Base-by-base conservation (phyloP, 1,140 invertebrate species). In the Hestina assimilis region DNA sequence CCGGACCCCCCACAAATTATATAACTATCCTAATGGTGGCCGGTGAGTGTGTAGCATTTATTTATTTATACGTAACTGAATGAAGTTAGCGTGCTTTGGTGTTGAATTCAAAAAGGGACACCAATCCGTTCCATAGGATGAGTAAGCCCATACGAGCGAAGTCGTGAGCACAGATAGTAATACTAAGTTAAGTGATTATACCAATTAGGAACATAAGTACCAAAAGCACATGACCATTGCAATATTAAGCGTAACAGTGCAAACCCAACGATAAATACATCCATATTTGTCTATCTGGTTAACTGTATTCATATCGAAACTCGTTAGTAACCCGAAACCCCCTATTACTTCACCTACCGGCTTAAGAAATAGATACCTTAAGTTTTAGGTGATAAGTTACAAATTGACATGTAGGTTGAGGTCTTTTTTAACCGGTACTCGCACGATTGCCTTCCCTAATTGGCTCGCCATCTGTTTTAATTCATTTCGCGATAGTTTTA, bases 401-500 rank as follows among this genome's bases (percentile, higher is more conserved):
- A 67, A 71, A 63, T 63, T 75, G 11, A 61, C 31, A 21, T 68
- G 64, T 40, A 20, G 31, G 2, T 69, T 71, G 65, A 73, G 56
- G 65, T 77, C 64, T 84, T 87, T 87, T 87, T 87, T 83, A 67
- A 66, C 48, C 66, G 57, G 69, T 83, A 87, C 77, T 75, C 86
- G 86, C 83, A 78, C 86, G 81, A 85, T 86, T 87, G 83, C 79
- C 75, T 79, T 61, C 79, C 81, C 84, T 89, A 89, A 89, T 89
- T 89, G 86, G 84, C 78, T 83, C 72, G 64, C 72, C 83, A 86
- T 86, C 74, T 83, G 83, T 83, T 87, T 83, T 79, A 87, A 84
- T 85, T 86, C 86, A 89, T 83, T 86, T 83, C 63, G 83, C 83
- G 79, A 87, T 87, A 87, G 84, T 87, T 87, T 83, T 83, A 87